Evolutionary conservation across 2,888 invertebrate genomes (phyloP).

Genomic region (Timema podura): DNA sequence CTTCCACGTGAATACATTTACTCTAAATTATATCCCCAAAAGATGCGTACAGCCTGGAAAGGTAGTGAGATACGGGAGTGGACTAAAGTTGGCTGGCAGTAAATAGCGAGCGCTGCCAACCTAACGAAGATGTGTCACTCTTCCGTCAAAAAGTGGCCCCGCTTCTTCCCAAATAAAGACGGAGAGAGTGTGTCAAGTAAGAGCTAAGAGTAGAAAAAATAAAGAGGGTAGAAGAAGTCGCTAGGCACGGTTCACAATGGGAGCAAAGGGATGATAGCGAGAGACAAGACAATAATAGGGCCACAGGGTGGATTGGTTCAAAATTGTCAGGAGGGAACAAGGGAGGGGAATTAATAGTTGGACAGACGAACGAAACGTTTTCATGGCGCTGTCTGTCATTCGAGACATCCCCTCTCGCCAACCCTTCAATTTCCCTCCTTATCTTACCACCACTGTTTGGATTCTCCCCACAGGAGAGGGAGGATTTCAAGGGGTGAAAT

Average conservation of each 20-base stretch:
- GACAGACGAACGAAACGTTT: slow-evolving; percentile 14
- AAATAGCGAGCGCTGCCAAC: no score
- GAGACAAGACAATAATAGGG: slow-evolving; percentile 23
- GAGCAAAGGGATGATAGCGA: slow-evolving; percentile 10
- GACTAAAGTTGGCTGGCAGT: no score
- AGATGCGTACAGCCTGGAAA: no score
- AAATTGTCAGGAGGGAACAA: background rate
- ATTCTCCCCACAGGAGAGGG: background rate
- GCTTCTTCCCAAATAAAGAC: no score
- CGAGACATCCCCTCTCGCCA: slow-evolving; percentile 1
- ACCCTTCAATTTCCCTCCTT: background rate
- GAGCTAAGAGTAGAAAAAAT: slow-evolving; percentile 12
- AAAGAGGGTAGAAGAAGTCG: slow-evolving; percentile 15
- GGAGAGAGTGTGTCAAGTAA: background rate
- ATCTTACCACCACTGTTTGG: no score
- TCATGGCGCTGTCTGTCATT: slow-evolving; percentile 18
- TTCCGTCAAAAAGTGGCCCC: no score
- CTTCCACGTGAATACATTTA: no score
- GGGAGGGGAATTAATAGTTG: slow-evolving; percentile 26
- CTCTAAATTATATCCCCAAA: no score
- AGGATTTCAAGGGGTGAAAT: background rate
- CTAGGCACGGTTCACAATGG: slow-evolving; percentile 22
- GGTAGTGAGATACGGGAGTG: no score
- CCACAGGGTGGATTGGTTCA: no score
- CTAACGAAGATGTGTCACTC: no score